Percentiles rank a stretch among this genome's conserved stretches.
These are phyloP conservation scores for Drosophila tristis DNA, from an alignment of 1,140 invertebrate genomes.

Conservation along the genomic window DNA sequence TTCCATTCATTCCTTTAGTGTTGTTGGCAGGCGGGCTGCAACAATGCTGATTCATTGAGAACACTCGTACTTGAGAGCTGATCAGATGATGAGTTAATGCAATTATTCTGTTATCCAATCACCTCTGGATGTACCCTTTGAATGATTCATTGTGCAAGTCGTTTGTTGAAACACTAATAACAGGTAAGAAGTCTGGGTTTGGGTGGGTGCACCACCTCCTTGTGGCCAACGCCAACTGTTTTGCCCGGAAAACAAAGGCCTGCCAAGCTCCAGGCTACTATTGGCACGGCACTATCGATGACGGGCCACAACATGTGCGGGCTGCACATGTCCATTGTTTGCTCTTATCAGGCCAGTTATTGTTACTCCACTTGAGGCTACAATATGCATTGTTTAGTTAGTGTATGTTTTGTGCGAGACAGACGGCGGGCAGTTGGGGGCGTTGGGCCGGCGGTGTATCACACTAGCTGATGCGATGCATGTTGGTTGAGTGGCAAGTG, in stretches of 20 bases:
- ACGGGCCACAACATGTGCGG: constrained; percentile 17
- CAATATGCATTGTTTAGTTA: constrained; percentile 31
- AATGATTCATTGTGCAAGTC: constrained; percentile 10
- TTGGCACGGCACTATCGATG: constrained; percentile 48
- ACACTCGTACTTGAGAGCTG: too few species aligned
- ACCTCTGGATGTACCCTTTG: too few species aligned
- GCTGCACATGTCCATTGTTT: constrained; percentile 32
- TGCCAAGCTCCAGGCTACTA: background rate
- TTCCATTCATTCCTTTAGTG: background rate
- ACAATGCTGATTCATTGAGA: too few species aligned
- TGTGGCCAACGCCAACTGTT: constrained; percentile 37
- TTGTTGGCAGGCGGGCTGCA: too few species aligned
- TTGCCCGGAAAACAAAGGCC: constrained; percentile 13
- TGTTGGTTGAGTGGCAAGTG: constrained; percentile 46
- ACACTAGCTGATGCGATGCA: constrained; percentile 38
- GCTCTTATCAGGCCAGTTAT: constrained; percentile 42
- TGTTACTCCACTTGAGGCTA: constrained; percentile 34
- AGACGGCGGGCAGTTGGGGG: constrained; percentile 2
- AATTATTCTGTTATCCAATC: background rate
- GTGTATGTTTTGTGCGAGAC: constrained; percentile 14
- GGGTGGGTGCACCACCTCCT: constrained; percentile 1
- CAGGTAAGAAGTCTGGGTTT: constrained; percentile 8
- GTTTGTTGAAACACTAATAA: constrained; percentile 12
- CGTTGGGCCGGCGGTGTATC: constrained; percentile 10
- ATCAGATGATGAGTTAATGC: too few species aligned